phyloP scores from a whole-genome alignment of 2,113 vertebrate genomes.

The Eclectus roratus region DNA sequence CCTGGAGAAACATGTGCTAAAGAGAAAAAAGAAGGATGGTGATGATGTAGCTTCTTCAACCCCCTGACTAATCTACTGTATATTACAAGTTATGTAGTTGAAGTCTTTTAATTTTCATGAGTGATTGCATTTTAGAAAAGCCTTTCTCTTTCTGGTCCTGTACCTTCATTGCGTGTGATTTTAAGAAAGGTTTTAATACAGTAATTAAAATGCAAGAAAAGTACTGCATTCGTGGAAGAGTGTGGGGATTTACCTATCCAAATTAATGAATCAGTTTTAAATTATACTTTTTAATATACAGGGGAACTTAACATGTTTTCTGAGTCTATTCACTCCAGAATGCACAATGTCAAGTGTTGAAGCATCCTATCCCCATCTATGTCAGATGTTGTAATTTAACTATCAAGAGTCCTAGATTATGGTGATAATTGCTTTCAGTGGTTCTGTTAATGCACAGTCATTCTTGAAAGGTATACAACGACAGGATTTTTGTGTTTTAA shows the following conservation, averaged over 20 bases:
- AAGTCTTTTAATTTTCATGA: neutral
- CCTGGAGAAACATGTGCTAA: neutral
- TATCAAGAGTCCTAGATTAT: neutral
- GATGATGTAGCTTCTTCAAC: neutral
- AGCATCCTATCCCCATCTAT: neutral
- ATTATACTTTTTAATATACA: neutral
- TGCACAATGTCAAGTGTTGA: neutral
- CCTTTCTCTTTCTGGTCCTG: neutral
- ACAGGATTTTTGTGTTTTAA: neutral
- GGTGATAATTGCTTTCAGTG: neutral
- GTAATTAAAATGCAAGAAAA: neutral
- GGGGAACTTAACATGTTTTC: neutral
- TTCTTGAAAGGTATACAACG: neutral
- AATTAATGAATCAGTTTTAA: neutral
- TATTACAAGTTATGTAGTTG: neutral
- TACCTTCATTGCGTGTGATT: neutral
- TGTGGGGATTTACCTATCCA: neutral
- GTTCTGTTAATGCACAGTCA: neutral
- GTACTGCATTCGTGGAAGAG: neutral
- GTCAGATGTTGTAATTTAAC: neutral
- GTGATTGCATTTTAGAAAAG: neutral
- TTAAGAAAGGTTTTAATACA: neutral
- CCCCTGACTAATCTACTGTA: neutral
- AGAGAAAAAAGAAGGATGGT: neutral
- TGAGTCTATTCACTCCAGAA: neutral